phyloP scores from a whole-genome alignment of 2,888 invertebrate genomes.

The Bhutanitis thaidina region DNA sequence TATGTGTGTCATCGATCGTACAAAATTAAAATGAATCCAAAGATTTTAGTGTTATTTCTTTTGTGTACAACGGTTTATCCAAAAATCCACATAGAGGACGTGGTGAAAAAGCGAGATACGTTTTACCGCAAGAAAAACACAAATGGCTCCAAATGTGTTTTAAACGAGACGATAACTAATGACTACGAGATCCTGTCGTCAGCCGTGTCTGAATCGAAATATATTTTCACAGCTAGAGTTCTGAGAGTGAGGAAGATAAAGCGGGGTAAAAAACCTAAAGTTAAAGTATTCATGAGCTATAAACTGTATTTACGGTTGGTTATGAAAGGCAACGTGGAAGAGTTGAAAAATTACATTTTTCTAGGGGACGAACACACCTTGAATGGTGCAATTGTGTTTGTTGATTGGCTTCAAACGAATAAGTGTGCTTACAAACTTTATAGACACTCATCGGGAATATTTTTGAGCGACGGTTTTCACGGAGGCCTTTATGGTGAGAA shows the following conservation, averaged over 20 bases:
- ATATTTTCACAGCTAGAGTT: slow-evolving; percentile 74
- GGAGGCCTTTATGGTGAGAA: slow-evolving; percentile 51
- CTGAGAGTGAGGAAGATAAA: slow-evolving; percentile 73
- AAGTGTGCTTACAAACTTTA: slow-evolving; percentile 72
- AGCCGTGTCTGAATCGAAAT: slow-evolving; percentile 75
- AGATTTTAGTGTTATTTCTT: slow-evolving; percentile 60
- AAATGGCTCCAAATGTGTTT: slow-evolving; percentile 71
- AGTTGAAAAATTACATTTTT: slow-evolving; percentile 62
- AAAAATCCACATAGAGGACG: slow-evolving; percentile 57
- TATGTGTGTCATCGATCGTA: slow-evolving; percentile 33
- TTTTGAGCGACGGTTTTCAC: slow-evolving; percentile 69
- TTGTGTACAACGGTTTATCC: slow-evolving; percentile 58
- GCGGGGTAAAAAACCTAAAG: slow-evolving; percentile 55
- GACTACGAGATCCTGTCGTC: slow-evolving; percentile 78
- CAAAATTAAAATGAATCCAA: slow-evolving; percentile 61
- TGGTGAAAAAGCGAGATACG: slow-evolving; percentile 62
- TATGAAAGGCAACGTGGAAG: slow-evolving; percentile 68
- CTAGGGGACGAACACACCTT: slow-evolving; percentile 62
- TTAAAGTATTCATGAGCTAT: slow-evolving; percentile 68
- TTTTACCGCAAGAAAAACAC: slow-evolving; percentile 67
- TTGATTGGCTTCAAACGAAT: slow-evolving; percentile 69
- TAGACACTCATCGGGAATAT: slow-evolving; percentile 73
- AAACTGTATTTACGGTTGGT: slow-evolving; percentile 66
- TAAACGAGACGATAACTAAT: slow-evolving; percentile 77
- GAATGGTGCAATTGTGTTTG: slow-evolving; percentile 71